These are phyloP conservation scores for Polypedilum vanderplanki DNA, from an alignment of 1,140 invertebrate species.

Conservation along the genomic window DNA sequence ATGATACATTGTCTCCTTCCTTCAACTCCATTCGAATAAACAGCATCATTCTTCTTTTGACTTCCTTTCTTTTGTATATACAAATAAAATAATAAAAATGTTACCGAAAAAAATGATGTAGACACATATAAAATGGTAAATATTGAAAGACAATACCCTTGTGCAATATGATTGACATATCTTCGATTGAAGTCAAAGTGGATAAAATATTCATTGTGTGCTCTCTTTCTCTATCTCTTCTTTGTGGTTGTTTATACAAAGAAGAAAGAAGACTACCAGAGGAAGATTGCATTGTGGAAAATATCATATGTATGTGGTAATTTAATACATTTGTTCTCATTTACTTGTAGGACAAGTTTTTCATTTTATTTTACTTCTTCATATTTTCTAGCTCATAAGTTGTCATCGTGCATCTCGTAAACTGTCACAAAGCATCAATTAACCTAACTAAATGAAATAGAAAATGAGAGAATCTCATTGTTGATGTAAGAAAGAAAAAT, in stretches of 20 bases:
- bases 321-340: neutral
- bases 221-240: neutral
- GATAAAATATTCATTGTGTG: neutral
- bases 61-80: too few species aligned
- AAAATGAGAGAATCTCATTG: too few species aligned
- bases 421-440: conserved; percentile 5
- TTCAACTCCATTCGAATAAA: too few species aligned
- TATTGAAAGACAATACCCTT: neutral
- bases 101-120: too few species aligned
- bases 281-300: neutral
- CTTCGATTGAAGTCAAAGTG: neutral
- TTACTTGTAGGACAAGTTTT: neutral
- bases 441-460: neutral
- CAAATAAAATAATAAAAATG: too few species aligned
- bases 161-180: neutral
- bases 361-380: neutral
- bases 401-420: neutral
- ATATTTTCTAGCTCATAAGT: neutral
- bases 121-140: neutral
- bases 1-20: neutral
- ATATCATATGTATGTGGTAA: neutral
- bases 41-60: too few species aligned
- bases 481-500: neutral
- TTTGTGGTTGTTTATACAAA: neutral
- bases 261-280: neutral